phyloP scores from a whole-genome alignment of 2,797 vertebrate genomes.

The Zenarchopterus dispar region DNA sequence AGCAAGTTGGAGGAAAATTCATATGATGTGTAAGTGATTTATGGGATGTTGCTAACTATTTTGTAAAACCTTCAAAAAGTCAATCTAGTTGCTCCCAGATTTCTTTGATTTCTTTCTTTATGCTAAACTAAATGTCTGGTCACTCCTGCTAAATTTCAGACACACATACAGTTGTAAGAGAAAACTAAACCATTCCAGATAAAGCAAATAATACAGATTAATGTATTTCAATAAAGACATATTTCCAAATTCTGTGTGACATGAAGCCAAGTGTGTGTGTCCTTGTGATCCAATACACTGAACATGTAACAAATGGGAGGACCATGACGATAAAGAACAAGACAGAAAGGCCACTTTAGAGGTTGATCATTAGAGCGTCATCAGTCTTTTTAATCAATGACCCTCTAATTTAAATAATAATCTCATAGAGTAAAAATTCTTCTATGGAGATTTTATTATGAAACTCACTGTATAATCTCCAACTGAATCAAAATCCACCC shows the following conservation, averaged over 20 bases:
- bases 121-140: not conserved
- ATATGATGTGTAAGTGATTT: not conserved
- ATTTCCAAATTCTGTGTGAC: too few relatives aligned
- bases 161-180: not conserved
- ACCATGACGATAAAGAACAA: too few relatives aligned
- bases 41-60: too few relatives aligned
- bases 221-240: not conserved
- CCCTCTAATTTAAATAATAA: not conserved
- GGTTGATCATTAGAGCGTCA: too few relatives aligned
- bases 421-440: not conserved
- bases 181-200: not conserved
- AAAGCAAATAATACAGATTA: not conserved
- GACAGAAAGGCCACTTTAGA: too few relatives aligned
- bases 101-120: not conserved
- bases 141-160: not conserved
- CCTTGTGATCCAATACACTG: too few relatives aligned
- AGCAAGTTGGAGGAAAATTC: not conserved
- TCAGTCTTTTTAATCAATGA: too few relatives aligned
- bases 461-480: too few relatives aligned
- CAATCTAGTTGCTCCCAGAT: not conserved
- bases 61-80: not conserved
- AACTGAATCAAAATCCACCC: too few relatives aligned
- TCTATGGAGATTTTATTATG: too few relatives aligned
- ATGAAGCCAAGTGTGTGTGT: too few relatives aligned
- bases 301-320: too few relatives aligned